phyloP scores from a whole-genome alignment of 2,113 vertebrate genomes.

The Salvelinus fontinalis region DNA sequence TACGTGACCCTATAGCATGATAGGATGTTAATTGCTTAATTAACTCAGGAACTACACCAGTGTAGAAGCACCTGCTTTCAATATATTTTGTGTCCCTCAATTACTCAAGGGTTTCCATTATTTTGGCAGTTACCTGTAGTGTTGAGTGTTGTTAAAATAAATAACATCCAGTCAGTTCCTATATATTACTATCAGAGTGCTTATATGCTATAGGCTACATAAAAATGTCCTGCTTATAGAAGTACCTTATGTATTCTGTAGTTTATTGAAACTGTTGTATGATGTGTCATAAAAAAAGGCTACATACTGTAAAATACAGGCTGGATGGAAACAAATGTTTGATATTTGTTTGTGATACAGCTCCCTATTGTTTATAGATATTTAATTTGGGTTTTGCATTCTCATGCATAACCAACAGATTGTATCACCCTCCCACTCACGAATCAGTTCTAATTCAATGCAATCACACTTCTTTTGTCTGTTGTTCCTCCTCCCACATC shows the following conservation, averaged over 20 bases:
- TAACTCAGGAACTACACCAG: too few species aligned
- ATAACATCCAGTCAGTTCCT: neutral
- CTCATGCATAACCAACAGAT: conserved; percentile 1
- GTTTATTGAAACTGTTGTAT: too few species aligned
- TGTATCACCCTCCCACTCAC: neutral
- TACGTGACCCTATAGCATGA: too few species aligned
- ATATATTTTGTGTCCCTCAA: too few species aligned
- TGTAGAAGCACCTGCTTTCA: too few species aligned
- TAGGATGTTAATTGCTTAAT: too few species aligned
- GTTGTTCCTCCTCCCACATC: neutral
- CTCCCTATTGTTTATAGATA: neutral
- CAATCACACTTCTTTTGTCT: neutral
- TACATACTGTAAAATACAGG: neutral
- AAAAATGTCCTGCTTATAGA: neutral
- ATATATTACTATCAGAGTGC: neutral
- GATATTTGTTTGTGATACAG: neutral
- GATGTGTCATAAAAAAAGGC: neutral
- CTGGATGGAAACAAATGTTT: neutral
- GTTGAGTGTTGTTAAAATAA: too few species aligned
- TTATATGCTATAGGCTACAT: neutral
- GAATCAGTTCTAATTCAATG: neutral
- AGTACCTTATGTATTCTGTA: too few species aligned
- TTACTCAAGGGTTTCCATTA: too few species aligned
- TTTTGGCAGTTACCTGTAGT: too few species aligned
- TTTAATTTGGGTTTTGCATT: neutral